A percentile compares a stretch with the other conserved stretches of the same genome.
phyloP scores from a whole-genome alignment of 1,140 invertebrate genomes.

The Drosophila novamexicana region DNA sequence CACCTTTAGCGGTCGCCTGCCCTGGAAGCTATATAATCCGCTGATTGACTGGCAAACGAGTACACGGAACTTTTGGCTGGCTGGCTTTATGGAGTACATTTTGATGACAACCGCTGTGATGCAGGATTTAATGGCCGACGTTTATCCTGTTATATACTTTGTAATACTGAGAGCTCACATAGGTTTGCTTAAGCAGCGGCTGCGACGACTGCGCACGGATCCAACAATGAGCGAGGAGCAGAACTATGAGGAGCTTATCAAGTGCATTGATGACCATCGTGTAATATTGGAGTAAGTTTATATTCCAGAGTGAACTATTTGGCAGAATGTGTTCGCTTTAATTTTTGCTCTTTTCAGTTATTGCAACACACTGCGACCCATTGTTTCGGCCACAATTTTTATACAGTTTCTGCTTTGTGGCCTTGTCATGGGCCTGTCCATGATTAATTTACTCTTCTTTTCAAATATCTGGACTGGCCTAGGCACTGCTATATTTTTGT shows the following conservation, averaged over 20 bases:
- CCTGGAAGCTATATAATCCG: slow-evolving; percentile 61
- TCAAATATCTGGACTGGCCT: slow-evolving; percentile 33
- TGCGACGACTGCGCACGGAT: slow-evolving; percentile 31
- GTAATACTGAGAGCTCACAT: slow-evolving; percentile 47
- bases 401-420: slow-evolving; percentile 41
- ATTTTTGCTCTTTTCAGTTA: slow-evolving; percentile 23
- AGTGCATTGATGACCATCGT: slow-evolving; percentile 54
- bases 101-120: slow-evolving; percentile 39
- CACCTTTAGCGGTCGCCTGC: slow-evolving; percentile 15
- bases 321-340: too few relatives aligned
- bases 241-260: slow-evolving; percentile 42
- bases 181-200: slow-evolving; percentile 30
- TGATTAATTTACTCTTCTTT: slow-evolving; percentile 38
- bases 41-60: slow-evolving; percentile 30
- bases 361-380: slow-evolving; percentile 40
- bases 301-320: background rate
- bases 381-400: slow-evolving; percentile 38
- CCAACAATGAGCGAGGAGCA: slow-evolving; percentile 11
- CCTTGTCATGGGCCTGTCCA: slow-evolving; percentile 28
- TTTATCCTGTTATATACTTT: slow-evolving; percentile 52
- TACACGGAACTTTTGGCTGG: slow-evolving; percentile 13
- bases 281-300: slow-evolving; percentile 55
- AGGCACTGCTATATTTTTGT: slow-evolving; percentile 31
- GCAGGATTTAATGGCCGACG: slow-evolving; percentile 53
- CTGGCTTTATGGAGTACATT: slow-evolving; percentile 12